Conservation (phyloP, 2,113 vertebrate genomes). For the Phrynocephalus versicolor region DNA sequence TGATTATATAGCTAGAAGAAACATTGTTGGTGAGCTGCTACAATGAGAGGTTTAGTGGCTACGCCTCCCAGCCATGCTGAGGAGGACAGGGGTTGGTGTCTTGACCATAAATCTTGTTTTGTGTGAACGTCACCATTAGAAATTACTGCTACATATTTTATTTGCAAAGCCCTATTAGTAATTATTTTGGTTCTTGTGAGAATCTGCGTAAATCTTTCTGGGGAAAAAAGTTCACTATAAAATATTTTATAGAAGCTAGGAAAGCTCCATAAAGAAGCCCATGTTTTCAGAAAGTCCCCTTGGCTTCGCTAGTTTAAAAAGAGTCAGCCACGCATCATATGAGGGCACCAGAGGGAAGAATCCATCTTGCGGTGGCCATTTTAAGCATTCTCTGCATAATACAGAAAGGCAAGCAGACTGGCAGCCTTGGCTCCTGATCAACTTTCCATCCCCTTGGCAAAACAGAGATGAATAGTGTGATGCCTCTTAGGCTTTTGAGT, state of each 20-base stretch:
- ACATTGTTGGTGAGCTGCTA: background rate
- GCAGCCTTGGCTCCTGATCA: background rate
- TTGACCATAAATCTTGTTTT: background rate
- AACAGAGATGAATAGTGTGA: background rate
- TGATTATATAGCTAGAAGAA: background rate
- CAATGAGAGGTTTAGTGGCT: background rate
- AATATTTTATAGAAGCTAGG: background rate
- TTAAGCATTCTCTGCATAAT: background rate
- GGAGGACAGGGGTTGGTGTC: background rate
- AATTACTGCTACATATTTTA: background rate
- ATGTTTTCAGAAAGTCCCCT: too few relatives aligned
- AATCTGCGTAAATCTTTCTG: background rate
- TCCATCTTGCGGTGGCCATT: background rate
- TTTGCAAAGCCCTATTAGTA: background rate
- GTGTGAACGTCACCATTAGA: background rate
- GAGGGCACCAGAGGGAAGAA: too few relatives aligned
- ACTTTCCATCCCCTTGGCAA: background rate
- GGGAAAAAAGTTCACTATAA: too few relatives aligned
- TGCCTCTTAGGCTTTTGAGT: background rate
- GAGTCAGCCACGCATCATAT: background rate
- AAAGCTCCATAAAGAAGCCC: background rate
- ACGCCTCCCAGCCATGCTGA: accelerated
- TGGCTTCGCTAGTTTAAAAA: too few relatives aligned
- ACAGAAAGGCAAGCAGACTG: background rate
- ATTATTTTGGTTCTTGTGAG: background rate